A percentile compares a stretch with the other conserved stretches of the same genome.
phyloP scores from a whole-genome alignment of 2,797 vertebrate genomes.

The Rhynchonycteris naso region DNA sequence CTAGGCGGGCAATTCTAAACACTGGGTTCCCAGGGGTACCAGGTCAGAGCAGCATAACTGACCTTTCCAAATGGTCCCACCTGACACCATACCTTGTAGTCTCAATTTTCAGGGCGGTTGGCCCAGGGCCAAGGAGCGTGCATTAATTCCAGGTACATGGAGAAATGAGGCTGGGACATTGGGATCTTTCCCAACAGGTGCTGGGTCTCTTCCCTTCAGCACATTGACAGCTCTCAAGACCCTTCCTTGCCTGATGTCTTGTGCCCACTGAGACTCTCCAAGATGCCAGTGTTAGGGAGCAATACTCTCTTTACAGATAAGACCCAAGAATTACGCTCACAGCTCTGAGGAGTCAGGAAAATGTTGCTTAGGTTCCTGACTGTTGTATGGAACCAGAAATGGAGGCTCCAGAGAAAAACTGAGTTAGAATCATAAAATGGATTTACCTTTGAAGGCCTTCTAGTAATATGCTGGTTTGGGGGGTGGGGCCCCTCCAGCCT shows the following conservation, averaged over 20 bases:
- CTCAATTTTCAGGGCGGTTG: neutral
- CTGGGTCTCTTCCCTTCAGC: neutral
- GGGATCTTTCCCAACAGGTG: neutral
- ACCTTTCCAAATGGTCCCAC: neutral
- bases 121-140: neutral
- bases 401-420: neutral
- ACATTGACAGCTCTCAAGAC: neutral
- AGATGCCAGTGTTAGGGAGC: neutral
- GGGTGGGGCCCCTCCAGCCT: neutral
- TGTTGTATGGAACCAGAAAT: neutral
- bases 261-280: neutral
- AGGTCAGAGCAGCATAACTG: neutral
- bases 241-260: neutral
- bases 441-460: neutral
- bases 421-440: neutral
- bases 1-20: neutral
- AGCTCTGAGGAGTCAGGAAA: neutral
- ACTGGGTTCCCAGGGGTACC: neutral
- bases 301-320: neutral
- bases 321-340: neutral
- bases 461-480: neutral
- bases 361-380: neutral
- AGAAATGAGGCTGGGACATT: neutral
- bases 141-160: neutral
- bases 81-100: neutral